phyloP scores from a whole-genome alignment of 2,113 vertebrate species.

The Trinectes maculatus region DNA sequence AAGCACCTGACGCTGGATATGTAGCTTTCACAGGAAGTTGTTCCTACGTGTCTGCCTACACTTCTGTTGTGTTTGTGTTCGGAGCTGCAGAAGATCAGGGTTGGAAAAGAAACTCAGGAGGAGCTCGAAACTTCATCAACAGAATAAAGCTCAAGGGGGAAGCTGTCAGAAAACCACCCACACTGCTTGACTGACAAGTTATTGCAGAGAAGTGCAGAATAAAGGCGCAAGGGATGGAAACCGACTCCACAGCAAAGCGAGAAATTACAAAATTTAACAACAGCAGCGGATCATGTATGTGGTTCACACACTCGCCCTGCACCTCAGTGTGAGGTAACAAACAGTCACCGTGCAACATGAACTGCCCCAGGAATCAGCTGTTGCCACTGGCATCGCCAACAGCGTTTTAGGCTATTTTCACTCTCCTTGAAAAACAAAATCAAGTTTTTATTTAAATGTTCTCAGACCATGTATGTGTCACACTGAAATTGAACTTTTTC shows the following conservation, averaged over 20 bases:
- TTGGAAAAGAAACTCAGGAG: slow-evolving; percentile 32
- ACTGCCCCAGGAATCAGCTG: slow-evolving; percentile 35
- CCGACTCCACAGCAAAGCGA: slow-evolving; percentile 22
- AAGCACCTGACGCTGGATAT: slow-evolving; percentile 20
- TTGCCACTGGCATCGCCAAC: slow-evolving; percentile 45
- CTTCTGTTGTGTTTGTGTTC: slow-evolving; percentile 22
- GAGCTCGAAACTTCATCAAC: slow-evolving; percentile 42
- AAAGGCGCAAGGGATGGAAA: slow-evolving; percentile 24
- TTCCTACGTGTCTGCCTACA: slow-evolving; percentile 33
- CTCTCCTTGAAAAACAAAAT: slow-evolving; percentile 27
- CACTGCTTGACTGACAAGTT: slow-evolving; percentile 42
- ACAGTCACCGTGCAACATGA: slow-evolving; percentile 29
- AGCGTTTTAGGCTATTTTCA: slow-evolving; percentile 39
- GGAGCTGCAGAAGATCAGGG: slow-evolving; percentile 5
- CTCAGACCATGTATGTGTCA: slow-evolving; percentile 5
- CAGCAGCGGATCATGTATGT: slow-evolving; percentile 33
- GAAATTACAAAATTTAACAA: slow-evolving; percentile 27
- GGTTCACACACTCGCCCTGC: slow-evolving; percentile 18
- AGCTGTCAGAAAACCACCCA: slow-evolving; percentile 50
- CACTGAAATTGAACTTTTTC: background rate
- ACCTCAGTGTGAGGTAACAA: slow-evolving; percentile 43
- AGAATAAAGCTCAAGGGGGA: slow-evolving; percentile 46
- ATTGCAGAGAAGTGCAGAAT: slow-evolving; percentile 23
- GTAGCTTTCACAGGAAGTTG: slow-evolving; percentile 11
- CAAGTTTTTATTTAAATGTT: slow-evolving; percentile 25